phyloP scores from a whole-genome alignment of 2,113 vertebrate species.

The Cynocephalus volans region DNA sequence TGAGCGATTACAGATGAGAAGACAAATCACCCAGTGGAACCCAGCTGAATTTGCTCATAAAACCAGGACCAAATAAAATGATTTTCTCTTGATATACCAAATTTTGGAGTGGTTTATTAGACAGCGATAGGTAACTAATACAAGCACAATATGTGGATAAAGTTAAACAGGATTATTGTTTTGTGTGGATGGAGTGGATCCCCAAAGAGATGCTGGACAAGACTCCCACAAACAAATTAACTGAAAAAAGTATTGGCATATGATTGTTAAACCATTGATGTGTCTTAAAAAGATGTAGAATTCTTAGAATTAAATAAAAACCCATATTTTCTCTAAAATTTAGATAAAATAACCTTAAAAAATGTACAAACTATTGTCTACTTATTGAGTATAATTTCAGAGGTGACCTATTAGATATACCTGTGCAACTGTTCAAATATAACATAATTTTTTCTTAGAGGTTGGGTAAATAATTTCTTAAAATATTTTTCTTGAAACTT shows the following conservation, averaged over 20 bases:
- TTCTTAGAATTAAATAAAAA: neutral
- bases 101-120: neutral
- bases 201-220: neutral
- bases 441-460: neutral
- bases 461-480: neutral
- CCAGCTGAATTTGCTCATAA: neutral
- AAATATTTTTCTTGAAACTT: neutral
- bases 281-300: neutral
- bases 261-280: neutral
- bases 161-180: neutral
- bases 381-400: neutral
- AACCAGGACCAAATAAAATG: neutral
- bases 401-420: neutral
- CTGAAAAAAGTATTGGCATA: neutral
- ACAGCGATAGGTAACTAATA: neutral
- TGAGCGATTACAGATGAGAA: neutral
- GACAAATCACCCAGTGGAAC: neutral
- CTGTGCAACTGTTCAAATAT: neutral
- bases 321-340: neutral
- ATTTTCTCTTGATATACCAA: neutral
- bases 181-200: neutral
- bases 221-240: neutral
- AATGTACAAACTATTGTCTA: neutral
- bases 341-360: neutral
- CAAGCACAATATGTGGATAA: too few relatives aligned